Conservation (phyloP, 2,797 vertebrate genomes). For the Anas capensis region DNA sequence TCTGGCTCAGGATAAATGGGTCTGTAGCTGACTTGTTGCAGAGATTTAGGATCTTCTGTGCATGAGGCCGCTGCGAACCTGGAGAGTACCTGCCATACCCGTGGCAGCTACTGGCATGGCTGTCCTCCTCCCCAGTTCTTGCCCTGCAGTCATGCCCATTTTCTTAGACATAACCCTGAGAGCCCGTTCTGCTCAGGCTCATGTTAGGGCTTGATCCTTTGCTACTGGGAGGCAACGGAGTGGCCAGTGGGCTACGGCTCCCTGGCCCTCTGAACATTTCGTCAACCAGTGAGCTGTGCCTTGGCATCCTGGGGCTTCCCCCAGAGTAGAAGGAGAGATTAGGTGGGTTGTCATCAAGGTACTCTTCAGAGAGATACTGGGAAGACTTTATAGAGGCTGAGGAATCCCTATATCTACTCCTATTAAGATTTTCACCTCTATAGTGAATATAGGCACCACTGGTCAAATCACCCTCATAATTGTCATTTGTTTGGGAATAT, state of each 20-base stretch:
- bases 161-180: slow-evolving; percentile 82
- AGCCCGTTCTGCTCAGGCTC: slow-evolving; percentile 78
- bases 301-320: slow-evolving; percentile 81
- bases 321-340: slow-evolving; percentile 80
- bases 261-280: slow-evolving; percentile 78
- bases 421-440: slow-evolving; percentile 79
- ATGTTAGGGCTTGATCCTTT: slow-evolving; percentile 81
- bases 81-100: slow-evolving; percentile 79
- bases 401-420: slow-evolving; percentile 80
- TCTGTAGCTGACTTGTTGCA: slow-evolving; percentile 83
- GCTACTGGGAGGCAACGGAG: slow-evolving; percentile 78
- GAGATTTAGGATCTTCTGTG: slow-evolving; percentile 75
- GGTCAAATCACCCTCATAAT: slow-evolving; percentile 82
- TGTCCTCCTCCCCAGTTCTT: slow-evolving; percentile 69
- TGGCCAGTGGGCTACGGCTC: slow-evolving; percentile 78
- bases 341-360: slow-evolving; percentile 79
- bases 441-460: slow-evolving; percentile 78
- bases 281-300: slow-evolving; percentile 83
- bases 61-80: slow-evolving; percentile 65
- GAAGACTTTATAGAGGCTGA: slow-evolving; percentile 77
- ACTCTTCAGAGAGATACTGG: slow-evolving; percentile 80
- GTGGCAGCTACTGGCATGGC: slow-evolving; percentile 13
- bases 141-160: slow-evolving; percentile 81
- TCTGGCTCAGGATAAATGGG: slow-evolving; percentile 87
- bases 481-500: slow-evolving; percentile 86